Evolutionary conservation across 2,113 vertebrate genomes (phyloP).

Genomic region (Albula goreensis): DNA sequence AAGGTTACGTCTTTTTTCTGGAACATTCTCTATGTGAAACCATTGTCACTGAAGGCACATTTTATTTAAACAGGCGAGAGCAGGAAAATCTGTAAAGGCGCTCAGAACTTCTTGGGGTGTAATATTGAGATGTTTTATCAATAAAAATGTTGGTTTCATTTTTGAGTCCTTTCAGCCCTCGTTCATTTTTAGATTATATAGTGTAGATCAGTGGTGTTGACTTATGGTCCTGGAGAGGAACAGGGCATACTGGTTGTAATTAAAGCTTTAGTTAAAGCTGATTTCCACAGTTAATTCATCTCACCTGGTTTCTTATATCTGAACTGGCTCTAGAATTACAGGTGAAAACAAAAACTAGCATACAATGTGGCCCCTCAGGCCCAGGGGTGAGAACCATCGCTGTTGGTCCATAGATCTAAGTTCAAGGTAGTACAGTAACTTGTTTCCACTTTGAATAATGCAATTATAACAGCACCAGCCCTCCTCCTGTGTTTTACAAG

Average conservation of each 20-base stretch:
- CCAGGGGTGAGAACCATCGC: too few relatives aligned
- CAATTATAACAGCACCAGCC: not conserved
- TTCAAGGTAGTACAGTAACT: not conserved
- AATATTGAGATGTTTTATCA: not conserved
- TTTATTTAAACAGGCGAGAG: not conserved
- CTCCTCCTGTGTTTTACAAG: not conserved
- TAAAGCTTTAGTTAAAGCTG: too few relatives aligned
- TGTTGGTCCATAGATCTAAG: not conserved
- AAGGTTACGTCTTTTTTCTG: not conserved
- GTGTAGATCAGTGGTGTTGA: too few relatives aligned
- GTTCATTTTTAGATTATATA: not conserved
- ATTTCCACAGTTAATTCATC: too few relatives aligned
- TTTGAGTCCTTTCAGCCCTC: not conserved
- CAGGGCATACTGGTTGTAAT: too few relatives aligned
- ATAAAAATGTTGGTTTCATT: conserved; percentile 1
- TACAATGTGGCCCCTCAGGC: too few relatives aligned
- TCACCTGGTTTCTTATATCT: too few relatives aligned
- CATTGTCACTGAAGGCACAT: not conserved
- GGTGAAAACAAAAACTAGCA: too few relatives aligned
- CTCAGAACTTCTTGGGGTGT: not conserved
- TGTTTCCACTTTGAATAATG: not conserved
- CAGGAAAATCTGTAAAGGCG: not conserved
- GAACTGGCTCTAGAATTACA: too few relatives aligned
- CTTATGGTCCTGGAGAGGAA: too few relatives aligned
- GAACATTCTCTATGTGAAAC: conserved; percentile 1